Conservation (phyloP, 2,113 vertebrate genomes). For the Phocoena sinus region DNA sequence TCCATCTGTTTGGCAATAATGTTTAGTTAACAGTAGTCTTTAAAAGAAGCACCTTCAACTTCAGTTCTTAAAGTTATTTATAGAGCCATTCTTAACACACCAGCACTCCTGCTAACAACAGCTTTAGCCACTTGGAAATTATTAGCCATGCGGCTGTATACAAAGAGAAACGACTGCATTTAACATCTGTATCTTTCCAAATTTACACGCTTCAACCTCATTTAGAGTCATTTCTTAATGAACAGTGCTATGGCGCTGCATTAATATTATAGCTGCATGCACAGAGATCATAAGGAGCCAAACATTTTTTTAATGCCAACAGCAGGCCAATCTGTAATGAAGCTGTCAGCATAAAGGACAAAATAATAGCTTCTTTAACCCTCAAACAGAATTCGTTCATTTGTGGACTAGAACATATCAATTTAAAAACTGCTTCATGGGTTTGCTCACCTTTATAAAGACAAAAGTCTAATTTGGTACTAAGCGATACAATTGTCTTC, state of each 20-base stretch:
- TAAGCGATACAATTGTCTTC: constrained; percentile 87
- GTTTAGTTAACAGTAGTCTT: constrained; percentile 90
- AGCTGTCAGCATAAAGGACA: constrained; percentile 87
- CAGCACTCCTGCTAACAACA: constrained; percentile 83
- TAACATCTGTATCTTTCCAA: constrained; percentile 86
- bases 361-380: constrained; percentile 87
- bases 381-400: constrained; percentile 85
- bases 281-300: constrained; percentile 86
- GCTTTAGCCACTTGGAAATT: constrained; percentile 87
- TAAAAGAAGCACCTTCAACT: constrained; percentile 91
- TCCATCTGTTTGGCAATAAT: constrained; percentile 97
- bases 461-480: constrained; percentile 87
- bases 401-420: constrained; percentile 81
- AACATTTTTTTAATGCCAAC: constrained; percentile 85
- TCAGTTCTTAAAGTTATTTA: constrained; percentile 87
- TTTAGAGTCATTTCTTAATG: constrained; percentile 87
- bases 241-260: constrained; percentile 78
- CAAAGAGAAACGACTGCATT: constrained; percentile 81
- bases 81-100: constrained; percentile 84
- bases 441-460: constrained; percentile 87
- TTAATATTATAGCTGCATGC: constrained; percentile 84
- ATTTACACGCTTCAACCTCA: constrained; percentile 83
- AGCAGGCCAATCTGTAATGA: constrained; percentile 85
- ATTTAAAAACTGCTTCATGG: constrained; percentile 87
- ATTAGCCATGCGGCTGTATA: constrained; percentile 80